Base-by-base conservation (phyloP, 2,888 invertebrate genomes). In the Perizoma flavofasciatum region DNA sequence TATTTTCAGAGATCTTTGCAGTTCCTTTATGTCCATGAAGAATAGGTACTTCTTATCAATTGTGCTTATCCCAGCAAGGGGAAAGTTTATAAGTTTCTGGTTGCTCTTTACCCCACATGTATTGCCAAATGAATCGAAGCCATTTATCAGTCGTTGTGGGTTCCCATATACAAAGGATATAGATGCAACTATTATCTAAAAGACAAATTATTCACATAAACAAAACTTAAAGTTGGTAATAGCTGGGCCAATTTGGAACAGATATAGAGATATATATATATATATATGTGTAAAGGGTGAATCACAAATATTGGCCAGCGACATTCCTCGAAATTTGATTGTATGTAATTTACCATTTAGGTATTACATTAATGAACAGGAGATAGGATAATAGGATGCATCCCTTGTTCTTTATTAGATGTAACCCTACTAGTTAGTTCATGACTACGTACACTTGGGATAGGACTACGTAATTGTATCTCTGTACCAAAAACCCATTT, bases 91-190 rank as follows among this genome's bases (percentile, higher is more conserved):
- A 63, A 96, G 94, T 68, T 94, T 94, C 70, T 95, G 95, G 84
- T 98, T 98, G 68, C 89, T 92, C 73, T 95, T 94, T 33, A 96
- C 95, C 10, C 98, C 98, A 85, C 98, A 99, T 39, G 97, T 97
- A 82, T 98, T 98, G 6, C 98, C 98, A 91, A 97, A 98, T 57
- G 97, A 97, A 83, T 98, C 98, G 85, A 96, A 97, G 11, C 98
- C 98, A 92, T 97, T 97, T 64, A 97, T 95, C 45, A 98, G 93
- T 66, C 97, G 93, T 74, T 95, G 86, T 0, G 98, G 97, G 86
- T 97, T 96, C 11, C 97, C 98, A 82, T 96, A 97, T 0, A 97
- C 96, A 80, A 97, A 95, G 7, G 98, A 96, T 89, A 98, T 97
- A 8, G 95, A 96, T 37, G 97, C 97, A 69, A 97, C 95, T 69